Percentiles rank a stretch among this genome's conserved stretches.
phyloP scores from a whole-genome alignment of 2,113 vertebrate species.

The Candoia aspera region DNA sequence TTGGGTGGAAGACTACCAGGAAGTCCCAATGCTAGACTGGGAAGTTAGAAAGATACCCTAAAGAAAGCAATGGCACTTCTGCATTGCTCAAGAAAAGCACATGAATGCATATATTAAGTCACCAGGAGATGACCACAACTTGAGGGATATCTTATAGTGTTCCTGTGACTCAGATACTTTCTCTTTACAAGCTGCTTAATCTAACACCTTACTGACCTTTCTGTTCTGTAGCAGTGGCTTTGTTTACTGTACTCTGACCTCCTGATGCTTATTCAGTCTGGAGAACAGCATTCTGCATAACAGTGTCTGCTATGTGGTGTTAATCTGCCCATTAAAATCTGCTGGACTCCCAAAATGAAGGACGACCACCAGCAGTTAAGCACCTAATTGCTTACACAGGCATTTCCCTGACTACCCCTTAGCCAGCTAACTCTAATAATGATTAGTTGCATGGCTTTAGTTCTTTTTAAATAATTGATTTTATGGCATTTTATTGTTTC shows the following conservation, averaged over 20 bases:
- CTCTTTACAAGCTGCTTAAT: background rate
- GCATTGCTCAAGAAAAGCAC: background rate
- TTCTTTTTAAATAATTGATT: background rate
- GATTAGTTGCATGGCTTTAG: background rate
- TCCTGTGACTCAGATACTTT: background rate
- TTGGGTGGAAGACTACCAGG: no score
- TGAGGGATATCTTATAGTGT: background rate
- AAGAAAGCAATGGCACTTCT: no score
- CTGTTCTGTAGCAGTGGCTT: background rate
- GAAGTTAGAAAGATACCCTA: no score
- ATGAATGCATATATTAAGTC: background rate
- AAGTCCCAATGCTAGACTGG: no score
- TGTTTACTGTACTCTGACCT: background rate
- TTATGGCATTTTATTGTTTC: background rate
- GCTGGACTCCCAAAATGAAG: background rate
- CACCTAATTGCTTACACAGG: background rate
- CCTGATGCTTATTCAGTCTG: background rate
- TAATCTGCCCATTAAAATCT: background rate
- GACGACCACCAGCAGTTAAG: background rate
- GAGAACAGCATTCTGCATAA: background rate
- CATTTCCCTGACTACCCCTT: background rate
- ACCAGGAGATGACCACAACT: background rate
- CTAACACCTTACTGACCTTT: background rate
- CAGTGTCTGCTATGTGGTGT: background rate
- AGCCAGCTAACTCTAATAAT: background rate